phyloP scores from a whole-genome alignment of 23 tunicate species.

The Oikopleura vanhoeffeni region DNA sequence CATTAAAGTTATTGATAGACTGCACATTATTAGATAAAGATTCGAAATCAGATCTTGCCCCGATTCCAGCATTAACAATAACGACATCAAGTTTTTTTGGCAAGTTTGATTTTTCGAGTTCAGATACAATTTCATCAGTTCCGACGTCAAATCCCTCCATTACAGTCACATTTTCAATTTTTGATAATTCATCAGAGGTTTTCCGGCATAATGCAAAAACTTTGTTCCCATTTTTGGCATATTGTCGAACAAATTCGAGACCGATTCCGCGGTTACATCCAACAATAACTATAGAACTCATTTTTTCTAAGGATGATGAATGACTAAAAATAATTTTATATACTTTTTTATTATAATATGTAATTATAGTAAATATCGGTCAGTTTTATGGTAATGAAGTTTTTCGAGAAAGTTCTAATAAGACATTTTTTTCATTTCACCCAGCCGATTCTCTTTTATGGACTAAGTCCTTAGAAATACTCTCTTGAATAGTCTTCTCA shows the following conservation, averaged over 20 bases:
- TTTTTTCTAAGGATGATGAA: no score
- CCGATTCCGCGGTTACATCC: conserved; percentile 21
- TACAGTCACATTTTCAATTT: background rate
- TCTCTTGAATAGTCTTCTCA: no score
- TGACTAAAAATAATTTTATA: no score
- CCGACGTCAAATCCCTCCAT: background rate
- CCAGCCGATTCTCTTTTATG: no score
- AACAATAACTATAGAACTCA: no score
- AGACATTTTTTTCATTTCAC: no score
- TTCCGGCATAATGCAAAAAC: background rate
- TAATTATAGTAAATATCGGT: no score
- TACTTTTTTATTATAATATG: no score
- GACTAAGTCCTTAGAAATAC: no score
- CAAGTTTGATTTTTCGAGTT: background rate
- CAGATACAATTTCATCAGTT: background rate
- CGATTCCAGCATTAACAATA: background rate
- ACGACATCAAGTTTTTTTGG: background rate
- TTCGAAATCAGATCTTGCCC: background rate
- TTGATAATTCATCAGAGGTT: background rate
- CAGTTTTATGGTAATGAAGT: no score
- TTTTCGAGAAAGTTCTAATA: no score
- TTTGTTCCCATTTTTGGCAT: background rate
- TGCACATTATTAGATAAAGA: background rate
- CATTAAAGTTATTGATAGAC: background rate
- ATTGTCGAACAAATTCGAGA: conserved; percentile 20